Conservation (phyloP, 1,140 invertebrate genomes). For the Papilio xuthus region DNA sequence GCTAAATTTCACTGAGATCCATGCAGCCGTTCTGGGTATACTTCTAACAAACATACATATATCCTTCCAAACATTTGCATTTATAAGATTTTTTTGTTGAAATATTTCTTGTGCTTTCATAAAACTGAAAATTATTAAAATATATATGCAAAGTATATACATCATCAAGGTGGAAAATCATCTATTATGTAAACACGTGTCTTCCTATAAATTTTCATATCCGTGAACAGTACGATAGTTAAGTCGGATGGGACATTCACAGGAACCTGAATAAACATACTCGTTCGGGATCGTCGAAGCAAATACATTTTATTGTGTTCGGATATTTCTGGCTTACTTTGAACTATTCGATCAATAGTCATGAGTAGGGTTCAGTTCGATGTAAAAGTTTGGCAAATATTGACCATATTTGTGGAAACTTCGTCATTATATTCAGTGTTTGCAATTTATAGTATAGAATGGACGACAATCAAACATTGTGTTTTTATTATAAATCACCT, state of each 20-base stretch:
- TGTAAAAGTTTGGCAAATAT: neutral
- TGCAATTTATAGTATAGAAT: too few species aligned
- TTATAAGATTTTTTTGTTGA: too few species aligned
- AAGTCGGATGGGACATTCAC: neutral
- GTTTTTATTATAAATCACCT: too few species aligned
- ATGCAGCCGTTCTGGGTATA: too few species aligned
- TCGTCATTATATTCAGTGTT: neutral
- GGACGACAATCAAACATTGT: too few species aligned
- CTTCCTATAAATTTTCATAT: neutral
- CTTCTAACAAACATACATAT: too few species aligned
- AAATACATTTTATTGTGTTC: conserved; percentile 16
- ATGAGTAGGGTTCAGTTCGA: neutral
- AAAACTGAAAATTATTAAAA: neutral
- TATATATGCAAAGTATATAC: neutral
- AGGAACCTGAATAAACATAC: neutral
- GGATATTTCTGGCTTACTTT: conserved; percentile 13
- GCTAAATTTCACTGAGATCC: too few species aligned
- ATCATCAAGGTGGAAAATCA: neutral
- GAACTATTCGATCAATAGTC: conserved; percentile 16
- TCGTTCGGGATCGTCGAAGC: neutral
- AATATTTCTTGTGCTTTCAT: too few species aligned
- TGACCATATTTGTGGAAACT: neutral
- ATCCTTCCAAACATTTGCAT: too few species aligned
- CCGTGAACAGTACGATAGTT: neutral
- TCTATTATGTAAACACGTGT: neutral